Conservation (phyloP, 2,888 invertebrate genomes). For the Epinotia brunnichana region DNA sequence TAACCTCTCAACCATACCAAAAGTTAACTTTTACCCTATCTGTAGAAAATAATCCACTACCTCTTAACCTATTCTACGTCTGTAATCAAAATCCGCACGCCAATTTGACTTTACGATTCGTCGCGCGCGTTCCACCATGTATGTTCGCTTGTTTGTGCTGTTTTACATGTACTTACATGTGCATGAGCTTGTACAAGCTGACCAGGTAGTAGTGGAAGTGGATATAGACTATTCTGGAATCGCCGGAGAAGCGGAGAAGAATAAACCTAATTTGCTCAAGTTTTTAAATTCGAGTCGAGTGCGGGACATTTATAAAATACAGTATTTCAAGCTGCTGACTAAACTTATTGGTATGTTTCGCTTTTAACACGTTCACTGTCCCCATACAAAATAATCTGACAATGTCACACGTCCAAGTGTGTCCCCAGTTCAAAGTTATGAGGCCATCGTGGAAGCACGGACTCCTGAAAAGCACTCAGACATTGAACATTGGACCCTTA, state of each 20-base stretch:
- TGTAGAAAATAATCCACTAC: background rate
- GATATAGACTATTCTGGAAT: constrained; percentile 68
- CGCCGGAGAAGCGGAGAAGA: constrained; percentile 67
- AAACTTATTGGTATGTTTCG: constrained; percentile 61
- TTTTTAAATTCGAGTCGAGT: constrained; percentile 66
- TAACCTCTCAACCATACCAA: no score
- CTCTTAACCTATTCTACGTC: background rate
- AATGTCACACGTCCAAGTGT: no score
- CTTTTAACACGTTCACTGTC: background rate
- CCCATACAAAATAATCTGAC: no score
- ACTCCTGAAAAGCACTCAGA: no score
- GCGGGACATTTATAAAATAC: constrained; percentile 61
- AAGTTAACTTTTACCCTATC: no score
- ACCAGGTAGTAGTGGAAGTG: constrained; percentile 40
- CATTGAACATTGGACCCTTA: no score
- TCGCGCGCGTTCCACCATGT: constrained; percentile 1
- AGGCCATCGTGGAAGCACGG: no score
- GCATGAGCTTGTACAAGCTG: background rate
- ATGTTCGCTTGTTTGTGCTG: background rate
- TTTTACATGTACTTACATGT: constrained; percentile 1
- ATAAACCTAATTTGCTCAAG: constrained; percentile 66
- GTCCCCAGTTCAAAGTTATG: no score
- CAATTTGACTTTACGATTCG: constrained; percentile 14
- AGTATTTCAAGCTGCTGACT: constrained; percentile 64
- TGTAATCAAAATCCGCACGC: constrained; percentile 1